These are phyloP conservation scores for Ploceus nigricollis DNA, from an alignment of 2,113 vertebrate genomes.

Conservation along the genomic window DNA sequence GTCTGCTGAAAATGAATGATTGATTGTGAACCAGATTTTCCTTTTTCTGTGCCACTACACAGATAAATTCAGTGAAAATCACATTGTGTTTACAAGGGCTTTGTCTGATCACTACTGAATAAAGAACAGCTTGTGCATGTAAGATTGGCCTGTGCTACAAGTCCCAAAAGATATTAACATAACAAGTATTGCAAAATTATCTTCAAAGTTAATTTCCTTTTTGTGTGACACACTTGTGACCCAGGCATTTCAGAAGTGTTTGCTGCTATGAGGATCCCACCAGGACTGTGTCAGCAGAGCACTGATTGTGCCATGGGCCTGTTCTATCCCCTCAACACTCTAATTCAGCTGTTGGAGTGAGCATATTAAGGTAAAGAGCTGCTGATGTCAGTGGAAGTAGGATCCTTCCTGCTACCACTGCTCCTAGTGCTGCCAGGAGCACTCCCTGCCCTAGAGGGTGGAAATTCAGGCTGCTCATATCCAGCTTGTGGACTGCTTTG, in stretches of 20 bases:
- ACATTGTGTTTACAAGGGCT: neutral
- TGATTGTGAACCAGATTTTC: conserved; percentile 27
- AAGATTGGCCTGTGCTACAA: neutral
- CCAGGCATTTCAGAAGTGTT: neutral
- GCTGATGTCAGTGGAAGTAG: neutral
- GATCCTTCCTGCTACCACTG: neutral
- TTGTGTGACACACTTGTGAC: neutral
- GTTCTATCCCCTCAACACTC: neutral
- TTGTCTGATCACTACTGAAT: neutral
- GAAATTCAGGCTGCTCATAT: neutral
- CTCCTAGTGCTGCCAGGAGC: neutral
- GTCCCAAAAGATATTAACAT: neutral
- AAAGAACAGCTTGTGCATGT: neutral
- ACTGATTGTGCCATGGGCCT: neutral
- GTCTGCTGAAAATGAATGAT: neutral
- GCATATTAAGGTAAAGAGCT: neutral
- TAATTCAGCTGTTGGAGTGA: neutral
- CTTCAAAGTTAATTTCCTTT: neutral
- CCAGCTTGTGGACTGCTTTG: neutral
- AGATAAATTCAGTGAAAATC: neutral
- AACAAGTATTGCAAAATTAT: neutral
- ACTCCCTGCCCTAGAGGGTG: neutral
- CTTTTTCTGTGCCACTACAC: neutral
- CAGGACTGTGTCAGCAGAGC: neutral
- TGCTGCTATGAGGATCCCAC: neutral